phyloP scores from a whole-genome alignment of 2,113 vertebrate species.

The Solea solea region DNA sequence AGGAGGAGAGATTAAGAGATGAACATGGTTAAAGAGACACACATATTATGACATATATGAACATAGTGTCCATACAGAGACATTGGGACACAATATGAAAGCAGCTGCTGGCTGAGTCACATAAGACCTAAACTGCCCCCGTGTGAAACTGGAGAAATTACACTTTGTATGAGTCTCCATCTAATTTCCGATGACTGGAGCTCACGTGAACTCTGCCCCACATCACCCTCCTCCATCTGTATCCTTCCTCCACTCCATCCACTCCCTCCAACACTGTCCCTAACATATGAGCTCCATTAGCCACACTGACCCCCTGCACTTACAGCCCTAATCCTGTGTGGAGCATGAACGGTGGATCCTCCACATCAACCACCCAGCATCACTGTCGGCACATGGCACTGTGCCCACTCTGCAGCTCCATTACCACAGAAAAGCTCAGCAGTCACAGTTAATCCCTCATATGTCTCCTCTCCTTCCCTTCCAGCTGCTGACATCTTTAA shows the following conservation, averaged over 20 bases:
- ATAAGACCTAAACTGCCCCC: slow-evolving; percentile 25
- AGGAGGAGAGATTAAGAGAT: too few species aligned
- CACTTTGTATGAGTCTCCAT: slow-evolving; percentile 1
- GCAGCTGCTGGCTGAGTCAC: slow-evolving; percentile 5
- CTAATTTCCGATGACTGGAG: slow-evolving; percentile 20
- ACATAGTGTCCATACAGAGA: background rate
- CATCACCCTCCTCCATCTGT: background rate
- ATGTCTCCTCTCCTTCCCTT: slow-evolving; percentile 29
- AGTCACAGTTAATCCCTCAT: slow-evolving; percentile 52
- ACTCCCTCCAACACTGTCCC: background rate
- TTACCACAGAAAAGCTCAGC: slow-evolving; percentile 45
- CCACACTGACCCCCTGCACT: slow-evolving; percentile 38
- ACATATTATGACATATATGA: background rate
- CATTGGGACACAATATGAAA: background rate
- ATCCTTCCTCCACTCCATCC: background rate
- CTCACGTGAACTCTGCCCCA: slow-evolving; percentile 17
- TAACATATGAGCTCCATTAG: slow-evolving; percentile 64
- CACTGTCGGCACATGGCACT: slow-evolving; percentile 33
- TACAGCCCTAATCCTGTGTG: slow-evolving; percentile 52
- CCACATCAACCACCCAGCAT: slow-evolving; percentile 32
- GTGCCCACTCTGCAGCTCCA: slow-evolving; percentile 52
- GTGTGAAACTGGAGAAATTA: slow-evolving; percentile 19
- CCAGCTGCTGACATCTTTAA: slow-evolving; percentile 17
- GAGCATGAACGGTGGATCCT: slow-evolving; percentile 27
- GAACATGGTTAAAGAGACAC: background rate